phyloP scores from a whole-genome alignment of 1,140 invertebrate genomes.

The Laodelphax striatellus region DNA sequence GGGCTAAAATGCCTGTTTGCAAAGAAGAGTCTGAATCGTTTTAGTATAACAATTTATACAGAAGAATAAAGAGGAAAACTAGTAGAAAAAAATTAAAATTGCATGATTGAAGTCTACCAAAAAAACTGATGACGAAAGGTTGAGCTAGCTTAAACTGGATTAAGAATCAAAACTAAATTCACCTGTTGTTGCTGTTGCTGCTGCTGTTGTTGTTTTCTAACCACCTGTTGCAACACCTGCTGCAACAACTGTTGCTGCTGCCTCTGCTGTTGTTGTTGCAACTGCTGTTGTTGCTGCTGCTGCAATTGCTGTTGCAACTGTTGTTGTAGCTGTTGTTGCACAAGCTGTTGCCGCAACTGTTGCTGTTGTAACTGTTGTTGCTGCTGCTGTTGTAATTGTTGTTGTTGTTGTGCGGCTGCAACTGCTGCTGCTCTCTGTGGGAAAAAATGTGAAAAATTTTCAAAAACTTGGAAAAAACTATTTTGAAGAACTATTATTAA shows the following conservation, averaged over 20 bases:
- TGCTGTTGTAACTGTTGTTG: constrained; percentile 8
- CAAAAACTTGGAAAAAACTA: no score
- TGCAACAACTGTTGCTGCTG: not conserved
- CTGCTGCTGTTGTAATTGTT: constrained; percentile 17
- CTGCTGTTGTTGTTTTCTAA: not conserved
- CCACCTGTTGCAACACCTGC: not conserved
- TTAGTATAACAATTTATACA: no score
- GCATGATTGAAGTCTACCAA: no score
- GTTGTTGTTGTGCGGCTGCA: constrained; percentile 36
- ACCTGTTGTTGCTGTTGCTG: not conserved
- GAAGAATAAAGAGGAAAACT: no score
- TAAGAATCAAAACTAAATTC: no score
- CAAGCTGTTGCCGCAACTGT: constrained; percentile 14
- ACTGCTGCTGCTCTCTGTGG: constrained; percentile 27
- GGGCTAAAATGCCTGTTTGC: no score
- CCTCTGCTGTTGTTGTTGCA: not conserved
- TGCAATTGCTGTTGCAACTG: constrained; percentile 24
- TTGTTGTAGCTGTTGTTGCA: constrained; percentile 23
- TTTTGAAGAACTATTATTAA: no score
- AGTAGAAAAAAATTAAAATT: no score
- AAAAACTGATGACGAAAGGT: no score
- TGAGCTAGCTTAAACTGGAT: no score
- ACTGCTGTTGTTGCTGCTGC: not conserved
- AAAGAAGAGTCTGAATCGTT: no score
- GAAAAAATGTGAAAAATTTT: not conserved